A percentile compares a stretch with the other conserved stretches of the same genome.
These are phyloP conservation scores for Athetis lepigone DNA, from an alignment of 2,888 invertebrate species.

Conservation along the genomic window DNA sequence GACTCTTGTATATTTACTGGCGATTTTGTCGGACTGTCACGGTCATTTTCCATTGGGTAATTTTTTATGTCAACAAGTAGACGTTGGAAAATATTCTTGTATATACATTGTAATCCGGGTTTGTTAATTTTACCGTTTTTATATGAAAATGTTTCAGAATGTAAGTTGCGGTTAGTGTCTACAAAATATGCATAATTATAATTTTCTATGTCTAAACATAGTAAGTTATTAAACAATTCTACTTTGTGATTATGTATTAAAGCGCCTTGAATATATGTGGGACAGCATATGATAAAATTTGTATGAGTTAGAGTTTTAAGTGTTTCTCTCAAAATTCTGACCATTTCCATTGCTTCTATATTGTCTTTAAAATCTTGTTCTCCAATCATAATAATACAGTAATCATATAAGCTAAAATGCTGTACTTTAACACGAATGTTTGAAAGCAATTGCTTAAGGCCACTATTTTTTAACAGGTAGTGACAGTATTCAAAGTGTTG, in stretches of 20 bases:
- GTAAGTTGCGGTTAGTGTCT: background rate
- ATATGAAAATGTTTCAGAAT: background rate
- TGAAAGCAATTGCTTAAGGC: conserved; percentile 1
- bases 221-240: too few relatives aligned
- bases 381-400: conserved; percentile 4
- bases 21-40: background rate
- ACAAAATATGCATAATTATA: conserved; percentile 4
- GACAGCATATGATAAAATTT: conserved; percentile 1
- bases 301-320: conserved; percentile 1
- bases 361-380: conserved; percentile 1
- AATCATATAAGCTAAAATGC: background rate
- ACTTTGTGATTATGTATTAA: too few relatives aligned
- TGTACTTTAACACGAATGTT: background rate
- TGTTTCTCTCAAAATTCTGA: too few relatives aligned
- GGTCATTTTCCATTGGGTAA: conserved; percentile 1
- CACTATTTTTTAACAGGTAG: background rate
- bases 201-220: background rate
- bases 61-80: background rate
- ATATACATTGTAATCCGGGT: too few relatives aligned
- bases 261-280: conserved; percentile 1
- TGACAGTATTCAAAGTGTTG: conserved; percentile 5
- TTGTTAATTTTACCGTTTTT: background rate
- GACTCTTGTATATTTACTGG: too few relatives aligned
- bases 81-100: background rate
- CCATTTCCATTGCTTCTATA: conserved; percentile 5